Base-by-base conservation (phyloP, 2,797 vertebrate genomes). In the Galago senegalensis region DNA sequence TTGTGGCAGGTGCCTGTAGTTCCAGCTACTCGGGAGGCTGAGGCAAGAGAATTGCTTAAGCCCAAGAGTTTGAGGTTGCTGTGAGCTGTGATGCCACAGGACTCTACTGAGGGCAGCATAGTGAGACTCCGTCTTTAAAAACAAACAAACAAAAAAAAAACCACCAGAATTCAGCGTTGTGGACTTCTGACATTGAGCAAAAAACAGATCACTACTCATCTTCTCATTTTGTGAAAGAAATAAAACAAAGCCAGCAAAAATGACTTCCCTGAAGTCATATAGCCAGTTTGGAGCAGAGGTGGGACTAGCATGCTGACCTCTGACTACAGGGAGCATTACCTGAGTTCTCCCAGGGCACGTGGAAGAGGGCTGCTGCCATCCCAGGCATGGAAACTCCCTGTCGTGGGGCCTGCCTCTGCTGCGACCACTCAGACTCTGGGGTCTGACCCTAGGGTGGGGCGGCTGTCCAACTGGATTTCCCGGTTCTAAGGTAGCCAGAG, bases 351-450 rank as follows among this genome's bases (percentile, higher is more conserved):
- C 13, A 37, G 53, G 9, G 58, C 4, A 37, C 27, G 0, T 14
- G 10, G 2, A 13, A 12, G 6, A 7, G 21, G 29, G n/a, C 8
- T 0, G 25, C 14, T 4, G 12, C 6, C 4, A 3, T 56, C 8
- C 60, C 16, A 1, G 84, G 14, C 3, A 3, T 4, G 73, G 37
- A 29, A 60, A 31, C 18, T 23, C 46, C 10, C 0, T 2, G 5
- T 10, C 27, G 2, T 10, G 13, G 29, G 82, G 58, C 23, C 23
- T 2, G 17, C 17, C 18, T 5, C 23, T 18, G 67, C 43, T 37
- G 1, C 1, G 0, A 49, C 21, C 31, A 12, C 0, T 2, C 5
- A 4, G 37, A 37, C 25, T 61, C 29, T n/a, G 43, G 29, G 2
- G n/a, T 79, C 58, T 6, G 84, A 58, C 49, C 60, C 63, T 18